Evolutionary conservation across 2,888 invertebrate species (phyloP), one percentile per base, ranked within the genome.

Genomic region (Morpho achilles): DNA sequence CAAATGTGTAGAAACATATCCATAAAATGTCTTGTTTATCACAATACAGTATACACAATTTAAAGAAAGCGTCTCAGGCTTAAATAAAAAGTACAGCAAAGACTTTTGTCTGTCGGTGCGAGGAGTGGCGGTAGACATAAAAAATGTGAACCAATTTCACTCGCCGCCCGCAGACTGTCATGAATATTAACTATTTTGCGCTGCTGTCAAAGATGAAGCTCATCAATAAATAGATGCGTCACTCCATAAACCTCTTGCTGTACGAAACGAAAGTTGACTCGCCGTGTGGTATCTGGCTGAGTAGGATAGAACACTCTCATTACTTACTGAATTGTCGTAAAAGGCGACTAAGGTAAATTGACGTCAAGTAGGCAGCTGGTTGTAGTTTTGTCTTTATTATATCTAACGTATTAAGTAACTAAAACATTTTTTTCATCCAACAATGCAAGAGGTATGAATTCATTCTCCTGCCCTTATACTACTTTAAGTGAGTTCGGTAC

Each of bases 111-210:
- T 71, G 72, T 69, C 67, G 71, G 63, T 67, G 66, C 60, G 53
- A 59, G 67, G 68, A 70, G 70, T 69, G 71, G 68, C 72, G 70
- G 69, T 65, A 75, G 76, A 80, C 77, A 79, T 87, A 86, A 87
- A 87, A 87, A 87, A 87, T 84, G 82, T 80, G 84, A 80, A 78
- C 82, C 86, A 86, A 86, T 87, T 84, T 79, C 82, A 81, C 80
- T 83, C 77, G 77, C 76, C 76, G 78, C 81, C 81, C 81, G 77
- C 81, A 80, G 82, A 84, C 77, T 82, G 83, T 74, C 85, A 86
- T 87, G 87, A 87, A 87, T 87, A 87, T 87, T 87, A 86, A 87
- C 81, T 77, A 79, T 79, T 85, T 84, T 75, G 80, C 80, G 79
- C 74, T 74, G 69, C 63, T 66, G 63, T 41, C 76, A 73, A 50